Base-by-base conservation (phyloP, 2,797 vertebrate species). In the Gymnoscopelus microlampas region DNA sequence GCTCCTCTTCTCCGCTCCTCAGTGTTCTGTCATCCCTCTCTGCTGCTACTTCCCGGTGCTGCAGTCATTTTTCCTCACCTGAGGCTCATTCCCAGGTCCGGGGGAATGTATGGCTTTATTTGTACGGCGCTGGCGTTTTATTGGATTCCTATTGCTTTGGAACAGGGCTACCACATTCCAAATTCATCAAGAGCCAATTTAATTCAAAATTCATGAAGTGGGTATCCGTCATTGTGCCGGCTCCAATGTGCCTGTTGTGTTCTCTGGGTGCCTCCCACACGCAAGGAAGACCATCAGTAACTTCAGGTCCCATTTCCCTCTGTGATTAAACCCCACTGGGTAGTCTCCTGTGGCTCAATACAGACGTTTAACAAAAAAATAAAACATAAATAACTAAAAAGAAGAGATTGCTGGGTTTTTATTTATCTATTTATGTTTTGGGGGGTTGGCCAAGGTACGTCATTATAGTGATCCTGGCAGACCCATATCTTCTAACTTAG, bases 151-250 rank as follows among this genome's bases (percentile, higher is more conserved):
- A 92, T 93, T 90, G 91, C 93, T 88, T 85, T 85, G 89, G 87
- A 88, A 91, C 89, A 88, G 84, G 86, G 82, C 80, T 74, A 85
- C 78, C 82, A 83, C 89, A 88, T 92, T 91, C 87, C 78, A 91
- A 91, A 94, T 94, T 93, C 88, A 91, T 94, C 93, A 94, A 91
- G 91, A 87, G 90, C 89, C 92, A 91, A 90, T 92, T 94, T 93
- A 91, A 93, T 92, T 93, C 92, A 83, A 88, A 92, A 92, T 91
- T 92, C 90, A 90, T 91, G 88, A 90, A 90, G 89, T 88, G 82
- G 77, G 85, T 85, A 93, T 94, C 87, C 78, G 86, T 94, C 93
- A 93, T 83, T 71, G 71, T 88, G 90, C 84, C 77, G 64, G 73
- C 80, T 84, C 77, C 78, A 84, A 72, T 86, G 85, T 63, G 73